These are phyloP conservation scores for Nomia melanderi DNA, from an alignment of 1,140 invertebrate genomes.

Conservation along the genomic window DNA sequence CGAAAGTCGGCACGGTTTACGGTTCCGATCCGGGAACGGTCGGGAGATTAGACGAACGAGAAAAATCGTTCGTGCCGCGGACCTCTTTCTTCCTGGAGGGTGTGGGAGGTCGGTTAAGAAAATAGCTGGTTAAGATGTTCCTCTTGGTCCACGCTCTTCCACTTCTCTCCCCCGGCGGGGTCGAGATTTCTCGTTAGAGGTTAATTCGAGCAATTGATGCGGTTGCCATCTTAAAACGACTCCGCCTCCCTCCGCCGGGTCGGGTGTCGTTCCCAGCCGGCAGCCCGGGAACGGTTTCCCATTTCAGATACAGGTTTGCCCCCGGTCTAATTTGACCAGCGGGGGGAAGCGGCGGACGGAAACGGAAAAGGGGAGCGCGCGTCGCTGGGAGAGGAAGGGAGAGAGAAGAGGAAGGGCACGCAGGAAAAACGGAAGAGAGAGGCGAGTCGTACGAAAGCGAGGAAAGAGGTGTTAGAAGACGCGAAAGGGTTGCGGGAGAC, in stretches of 20 bases:
- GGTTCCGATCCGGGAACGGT: no score
- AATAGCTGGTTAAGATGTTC: slow-evolving; percentile 35
- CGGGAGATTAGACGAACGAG: no score
- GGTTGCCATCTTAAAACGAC: slow-evolving; percentile 70
- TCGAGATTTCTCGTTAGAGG: slow-evolving; percentile 74
- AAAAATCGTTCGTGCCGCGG: no score
- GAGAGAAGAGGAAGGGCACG: slow-evolving; percentile 13
- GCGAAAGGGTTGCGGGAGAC: no score
- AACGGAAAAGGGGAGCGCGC: slow-evolving; percentile 29
- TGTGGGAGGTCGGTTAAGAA: slow-evolving; percentile 24
- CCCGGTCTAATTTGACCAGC: slow-evolving; percentile 47
- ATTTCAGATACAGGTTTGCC: slow-evolving; percentile 51
- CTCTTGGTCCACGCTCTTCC: slow-evolving; percentile 51
- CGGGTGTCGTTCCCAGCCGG: slow-evolving; percentile 5
- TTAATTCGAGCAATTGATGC: slow-evolving; percentile 75
- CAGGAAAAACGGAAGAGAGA: slow-evolving; percentile 34
- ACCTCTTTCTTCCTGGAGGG: no score
- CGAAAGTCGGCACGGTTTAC: no score
- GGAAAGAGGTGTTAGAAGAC: no score
- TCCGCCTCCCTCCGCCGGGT: slow-evolving; percentile 28
- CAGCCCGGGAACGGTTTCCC: slow-evolving; percentile 50
- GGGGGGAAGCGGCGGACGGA: slow-evolving; percentile 42
- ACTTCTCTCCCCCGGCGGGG: slow-evolving; percentile 38
- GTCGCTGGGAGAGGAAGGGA: background rate
- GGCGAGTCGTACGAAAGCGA: background rate